Evolutionary conservation across 2,888 invertebrate genomes (phyloP), one percentile per base, ranked within the genome.

Genomic region (Aphodius sticticus): DNA sequence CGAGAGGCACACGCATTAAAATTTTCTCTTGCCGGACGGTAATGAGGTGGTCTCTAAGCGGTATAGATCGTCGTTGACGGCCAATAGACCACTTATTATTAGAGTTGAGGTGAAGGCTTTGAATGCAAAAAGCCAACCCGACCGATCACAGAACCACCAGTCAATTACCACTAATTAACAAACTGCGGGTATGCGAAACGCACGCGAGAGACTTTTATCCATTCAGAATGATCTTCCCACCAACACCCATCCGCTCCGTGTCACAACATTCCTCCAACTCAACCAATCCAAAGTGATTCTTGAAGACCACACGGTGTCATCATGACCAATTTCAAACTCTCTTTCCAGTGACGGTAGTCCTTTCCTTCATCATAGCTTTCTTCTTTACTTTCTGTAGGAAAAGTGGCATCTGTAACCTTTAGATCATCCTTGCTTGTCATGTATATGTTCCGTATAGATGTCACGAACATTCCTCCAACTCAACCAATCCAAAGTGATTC

Each of bases 1-100:
- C 74, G 74, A 37, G 37, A 37, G 37, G 37, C 74, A 74, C 74
- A 74, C 74, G 37, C 74, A 74, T 74, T 74, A 74, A 74, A 74
- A 37, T 37, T 74, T 36, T 74, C 74, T 74, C 37, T 74, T 15
- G 36, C 74, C 37, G 35, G 35, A 26, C 36, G 9, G 35, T 74
- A 74, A 74, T 74, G 74, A 74, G 74, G 36, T 37, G 74, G 37
- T 74, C 74, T 53, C 53, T 26, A 53, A 53, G 53, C 53, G 53
- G 53, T 53, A 53, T 53, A 53, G 53, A 53, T 53, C 53, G 53
- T 53, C 53, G 53, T 12, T 5, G 53, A 53, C 53, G 53, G 7
- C 53, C 53, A 53, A 53, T 53, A 53, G 53, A 53, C 53, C 53
- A 53, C 53, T 53, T 53, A 53, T 53, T 53, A 53, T 53, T 53